Base-by-base conservation (phyloP, 2,113 vertebrate species). In the Talpa occidentalis region DNA sequence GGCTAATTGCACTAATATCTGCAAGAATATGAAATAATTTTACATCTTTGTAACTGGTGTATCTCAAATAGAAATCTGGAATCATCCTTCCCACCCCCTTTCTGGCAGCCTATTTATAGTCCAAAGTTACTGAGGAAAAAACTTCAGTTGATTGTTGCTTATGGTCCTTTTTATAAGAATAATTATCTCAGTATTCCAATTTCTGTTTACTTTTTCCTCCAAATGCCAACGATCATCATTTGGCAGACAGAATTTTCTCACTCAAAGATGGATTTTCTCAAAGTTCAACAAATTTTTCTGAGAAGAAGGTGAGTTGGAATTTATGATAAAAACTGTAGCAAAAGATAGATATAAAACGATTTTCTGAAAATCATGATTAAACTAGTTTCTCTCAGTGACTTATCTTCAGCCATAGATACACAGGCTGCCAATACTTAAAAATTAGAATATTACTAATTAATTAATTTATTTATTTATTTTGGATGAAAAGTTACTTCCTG, bases 271-370 rank as follows among this genome's bases (percentile, higher is more conserved):
- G 42, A 47, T 91, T 91, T 88, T 85, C 40, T 93, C 67, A 60
- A 94, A 66, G 40, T 69, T 82, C 73, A 95, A 72, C n/a, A 88
- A 30, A 78, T 70, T 88, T 93, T 66, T 84, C 74, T 59, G 32
- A 70, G 40, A 85, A 69, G 30, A 79, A 59, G 28, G 56, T 60
- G 21, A 70, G 14, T 64, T 89, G 6, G 14, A 78, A n/a, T 47
- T 77, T 86, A 32, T 64, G 42, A 44, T 56, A 81, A 73, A 94
- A 94, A 90, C 44, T 47, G 0, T 62, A 59, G 81, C 0, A 40
- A 73, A 87, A 15, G 0, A n/a, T 52, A 85, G 70, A 35, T n/a
- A 44, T 42, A 35, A 59, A 89, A 54, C 7, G 3, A 42, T 70
- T 70, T 89, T 85, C 40, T 77, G 59, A 91, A 64, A 44, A 59